These are phyloP conservation scores for Spatulosminthurus flaviceps DNA, from an alignment of 2,888 invertebrate species.

Conservation along the genomic window DNA sequence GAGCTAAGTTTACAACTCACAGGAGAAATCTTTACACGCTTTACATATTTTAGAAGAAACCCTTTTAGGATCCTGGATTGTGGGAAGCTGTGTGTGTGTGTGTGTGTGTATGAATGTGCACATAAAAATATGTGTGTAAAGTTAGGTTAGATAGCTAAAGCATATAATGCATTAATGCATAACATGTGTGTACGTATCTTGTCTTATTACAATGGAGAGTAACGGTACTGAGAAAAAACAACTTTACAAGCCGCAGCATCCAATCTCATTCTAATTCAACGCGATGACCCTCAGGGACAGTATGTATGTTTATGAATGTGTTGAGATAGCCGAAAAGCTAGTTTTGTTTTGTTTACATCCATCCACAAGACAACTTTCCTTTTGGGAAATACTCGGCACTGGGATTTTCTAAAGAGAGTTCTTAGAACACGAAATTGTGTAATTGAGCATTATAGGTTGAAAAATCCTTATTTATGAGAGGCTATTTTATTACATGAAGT, in stretches of 20 bases:
- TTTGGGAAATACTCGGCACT: conserved; percentile 8
- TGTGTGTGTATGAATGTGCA: neutral
- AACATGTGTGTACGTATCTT: no score
- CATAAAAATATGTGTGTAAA: neutral
- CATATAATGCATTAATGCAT: no score
- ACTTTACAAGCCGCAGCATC: neutral
- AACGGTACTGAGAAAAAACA: neutral
- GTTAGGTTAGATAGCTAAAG: neutral
- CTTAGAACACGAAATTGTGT: conserved; percentile 7
- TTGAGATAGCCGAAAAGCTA: neutral
- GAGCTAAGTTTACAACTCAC: neutral
- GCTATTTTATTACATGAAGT: conserved; percentile 1
- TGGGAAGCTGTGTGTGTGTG: neutral
- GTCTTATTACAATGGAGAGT: no score
- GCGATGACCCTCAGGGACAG: conserved; percentile 19
- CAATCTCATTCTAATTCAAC: neutral
- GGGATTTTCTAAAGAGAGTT: neutral
- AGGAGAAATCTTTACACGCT: conserved; percentile 10
- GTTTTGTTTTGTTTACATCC: neutral
- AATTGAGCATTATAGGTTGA: conserved; percentile 1
- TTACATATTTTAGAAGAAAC: no score
- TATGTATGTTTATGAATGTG: neutral
- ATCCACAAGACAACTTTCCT: conserved; percentile 27
- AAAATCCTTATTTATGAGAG: neutral
- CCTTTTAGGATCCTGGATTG: no score